Evolutionary conservation across 30 jellyfish, hydroid and myxozoan species (phyloP).

Genomic region (Chironex yamaguchii): DNA sequence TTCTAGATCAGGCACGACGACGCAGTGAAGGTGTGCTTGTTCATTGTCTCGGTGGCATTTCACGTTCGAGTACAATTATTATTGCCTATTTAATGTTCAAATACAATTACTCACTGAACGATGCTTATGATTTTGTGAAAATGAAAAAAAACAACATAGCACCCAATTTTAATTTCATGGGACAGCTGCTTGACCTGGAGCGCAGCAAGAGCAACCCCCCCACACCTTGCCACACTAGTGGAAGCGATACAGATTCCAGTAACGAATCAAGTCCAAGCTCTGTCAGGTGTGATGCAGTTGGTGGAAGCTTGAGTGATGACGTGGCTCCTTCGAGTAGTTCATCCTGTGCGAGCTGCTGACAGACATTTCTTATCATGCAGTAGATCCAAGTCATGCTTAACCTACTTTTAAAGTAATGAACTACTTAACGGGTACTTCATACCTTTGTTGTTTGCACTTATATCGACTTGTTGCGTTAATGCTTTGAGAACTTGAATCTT

Average conservation of each 20-base stretch:
- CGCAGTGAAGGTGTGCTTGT: conserved; percentile 72
- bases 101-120: conserved; percentile 84
- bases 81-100: conserved; percentile 93
- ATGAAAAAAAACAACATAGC: conserved; percentile 92
- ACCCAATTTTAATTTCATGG: conserved; percentile 96
- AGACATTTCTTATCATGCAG: too few species aligned
- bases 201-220: conserved; percentile 59
- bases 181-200: conserved; percentile 95
- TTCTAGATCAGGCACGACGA: conserved; percentile 78
- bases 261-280: conserved; percentile 65
- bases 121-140: conserved; percentile 94
- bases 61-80: conserved; percentile 95
- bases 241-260: conserved; percentile 9
- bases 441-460: too few species aligned
- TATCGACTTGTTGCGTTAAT: too few species aligned
- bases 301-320: background rate
- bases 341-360: too few species aligned
- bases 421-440: too few species aligned
- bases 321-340: background rate
- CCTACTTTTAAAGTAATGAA: too few species aligned
- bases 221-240: conserved; percentile 70
- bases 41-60: conserved; percentile 96
- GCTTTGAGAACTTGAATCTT: too few species aligned
- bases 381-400: too few species aligned
- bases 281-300: background rate